A percentile compares a stretch with the other conserved stretches of the same genome.
Evolutionary conservation across 2,888 invertebrate species (phyloP).

Genomic region (Sarcophaga carnaria): DNA sequence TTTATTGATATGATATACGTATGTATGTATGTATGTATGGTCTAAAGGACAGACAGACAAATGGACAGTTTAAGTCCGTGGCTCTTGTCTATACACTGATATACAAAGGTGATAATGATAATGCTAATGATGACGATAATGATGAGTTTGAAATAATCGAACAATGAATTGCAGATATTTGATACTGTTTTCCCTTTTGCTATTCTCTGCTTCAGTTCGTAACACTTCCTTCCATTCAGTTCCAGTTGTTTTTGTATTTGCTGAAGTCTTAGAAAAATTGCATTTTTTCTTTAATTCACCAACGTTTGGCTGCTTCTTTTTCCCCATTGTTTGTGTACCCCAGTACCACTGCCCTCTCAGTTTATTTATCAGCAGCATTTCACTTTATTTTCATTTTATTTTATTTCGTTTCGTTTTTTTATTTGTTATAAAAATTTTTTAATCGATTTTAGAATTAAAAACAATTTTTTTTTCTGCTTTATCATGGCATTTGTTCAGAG

Average conservation of each 20-base stretch:
- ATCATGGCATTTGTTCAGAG: conserved; percentile 55
- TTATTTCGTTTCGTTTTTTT: not conserved
- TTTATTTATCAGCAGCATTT: conserved; percentile 11
- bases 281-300: conserved; percentile 13
- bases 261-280: conserved; percentile 30
- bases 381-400: not conserved
- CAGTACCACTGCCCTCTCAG: not conserved
- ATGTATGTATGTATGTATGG: no score
- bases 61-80: not conserved
- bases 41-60: no score
- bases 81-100: not conserved
- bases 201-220: conserved; percentile 11
- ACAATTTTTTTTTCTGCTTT: conserved; percentile 29
- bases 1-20: not conserved
- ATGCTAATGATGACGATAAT: not conserved
- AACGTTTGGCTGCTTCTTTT: not conserved
- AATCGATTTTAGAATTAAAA: conserved; percentile 55
- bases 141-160: not conserved
- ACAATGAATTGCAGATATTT: conserved; percentile 47
- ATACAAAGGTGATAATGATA: not conserved
- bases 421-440: conserved; percentile 29
- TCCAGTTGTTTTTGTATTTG: not conserved
- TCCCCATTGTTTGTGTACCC: not conserved
- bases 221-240: not conserved
- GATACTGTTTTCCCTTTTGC: not conserved